Evolutionary conservation across 2,888 invertebrate species (phyloP).

Genomic region (Trachelus stipa): DNA sequence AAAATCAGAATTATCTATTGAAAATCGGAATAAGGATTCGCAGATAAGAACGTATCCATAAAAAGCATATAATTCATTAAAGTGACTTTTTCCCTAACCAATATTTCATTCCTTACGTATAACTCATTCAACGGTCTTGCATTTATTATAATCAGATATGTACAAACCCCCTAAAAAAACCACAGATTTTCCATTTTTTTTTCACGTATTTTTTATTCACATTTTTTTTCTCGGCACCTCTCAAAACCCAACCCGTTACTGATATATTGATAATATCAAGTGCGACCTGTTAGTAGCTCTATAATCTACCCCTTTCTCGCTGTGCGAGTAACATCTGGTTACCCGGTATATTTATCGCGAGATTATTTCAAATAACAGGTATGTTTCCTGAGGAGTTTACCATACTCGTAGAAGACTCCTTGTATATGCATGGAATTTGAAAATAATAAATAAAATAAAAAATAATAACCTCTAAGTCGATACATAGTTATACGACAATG

Average conservation of each 20-base stretch:
- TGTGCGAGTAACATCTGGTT: slow-evolving; percentile 44
- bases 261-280: background rate
- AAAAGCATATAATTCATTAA: background rate
- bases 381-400: background rate
- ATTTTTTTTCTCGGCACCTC: background rate
- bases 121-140: background rate
- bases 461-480: background rate
- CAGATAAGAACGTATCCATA: background rate
- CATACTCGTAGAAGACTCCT: background rate
- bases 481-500: background rate
- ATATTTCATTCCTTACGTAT: background rate
- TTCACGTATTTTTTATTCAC: background rate
- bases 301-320: slow-evolving; percentile 10
- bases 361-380: slow-evolving; percentile 3
- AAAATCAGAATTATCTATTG: background rate
- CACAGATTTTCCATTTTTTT: background rate
- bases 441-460: background rate
- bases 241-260: background rate
- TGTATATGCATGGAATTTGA: background rate
- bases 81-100: background rate
- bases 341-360: slow-evolving; percentile 37
- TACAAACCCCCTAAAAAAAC: background rate
- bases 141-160: background rate
- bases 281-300: background rate
- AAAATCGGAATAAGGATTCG: background rate